Conservation (phyloP, 2,113 vertebrate genomes). For the Scartelaos histophorus region DNA sequence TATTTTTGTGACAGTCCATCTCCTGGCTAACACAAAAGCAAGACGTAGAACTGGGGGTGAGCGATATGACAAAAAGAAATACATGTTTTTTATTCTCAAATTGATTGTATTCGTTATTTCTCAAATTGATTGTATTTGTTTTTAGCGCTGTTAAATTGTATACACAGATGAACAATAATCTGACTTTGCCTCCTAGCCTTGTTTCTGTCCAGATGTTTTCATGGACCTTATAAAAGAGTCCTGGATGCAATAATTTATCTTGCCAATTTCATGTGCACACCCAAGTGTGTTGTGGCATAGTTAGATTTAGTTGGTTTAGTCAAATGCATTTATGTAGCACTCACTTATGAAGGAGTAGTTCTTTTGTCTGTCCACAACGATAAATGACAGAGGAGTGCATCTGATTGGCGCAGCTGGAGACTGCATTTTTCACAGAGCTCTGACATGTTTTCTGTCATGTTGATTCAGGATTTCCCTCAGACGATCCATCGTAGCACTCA, state of each 20-base stretch:
- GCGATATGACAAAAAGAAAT: no score
- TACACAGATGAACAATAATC: no score
- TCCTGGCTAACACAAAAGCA: constrained; percentile 7
- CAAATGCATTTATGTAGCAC: neutral
- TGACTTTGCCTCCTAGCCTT: no score
- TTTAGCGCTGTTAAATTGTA: no score
- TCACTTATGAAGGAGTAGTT: neutral
- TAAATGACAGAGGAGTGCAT: constrained; percentile 21
- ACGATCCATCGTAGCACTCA: constrained; percentile 7
- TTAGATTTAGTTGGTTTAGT: neutral
- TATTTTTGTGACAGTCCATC: constrained; percentile 23
- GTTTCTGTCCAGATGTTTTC: no score
- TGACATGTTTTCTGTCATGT: constrained; percentile 31
- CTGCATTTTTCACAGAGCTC: constrained; percentile 25
- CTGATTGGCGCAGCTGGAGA: constrained; percentile 34
- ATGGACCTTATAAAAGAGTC: no score
- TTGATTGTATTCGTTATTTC: no score
- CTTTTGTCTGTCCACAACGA: constrained; percentile 12
- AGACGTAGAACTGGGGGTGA: constrained; percentile 5
- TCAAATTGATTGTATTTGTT: no score
- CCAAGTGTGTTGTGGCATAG: neutral
- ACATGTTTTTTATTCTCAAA: no score
- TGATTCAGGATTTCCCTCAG: constrained; percentile 38
- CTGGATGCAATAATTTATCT: no score
- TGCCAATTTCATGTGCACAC: no score